These are phyloP conservation scores for Yponomeuta evonymella DNA, from an alignment of 2,888 invertebrate species.

Conservation along the genomic window DNA sequence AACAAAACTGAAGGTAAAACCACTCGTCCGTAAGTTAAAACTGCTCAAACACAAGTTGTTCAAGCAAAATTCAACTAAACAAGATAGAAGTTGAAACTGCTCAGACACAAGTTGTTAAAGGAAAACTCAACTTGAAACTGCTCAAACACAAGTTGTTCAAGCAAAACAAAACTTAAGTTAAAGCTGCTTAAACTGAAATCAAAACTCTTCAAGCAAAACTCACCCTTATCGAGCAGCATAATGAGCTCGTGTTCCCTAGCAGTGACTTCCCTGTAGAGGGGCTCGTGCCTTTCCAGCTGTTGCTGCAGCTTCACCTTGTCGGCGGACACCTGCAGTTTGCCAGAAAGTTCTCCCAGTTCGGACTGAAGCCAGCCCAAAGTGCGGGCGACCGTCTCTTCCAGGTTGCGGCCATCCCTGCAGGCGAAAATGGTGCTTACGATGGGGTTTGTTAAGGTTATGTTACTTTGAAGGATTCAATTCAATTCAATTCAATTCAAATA, in stretches of 20 bases:
- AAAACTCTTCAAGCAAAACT: constrained; percentile 7
- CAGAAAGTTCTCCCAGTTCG: constrained; percentile 84
- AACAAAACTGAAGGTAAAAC: too few species aligned
- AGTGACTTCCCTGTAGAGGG: constrained; percentile 91
- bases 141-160: neutral
- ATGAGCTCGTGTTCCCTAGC: constrained; percentile 94
- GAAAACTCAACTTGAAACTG: too few species aligned
- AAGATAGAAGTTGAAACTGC: too few species aligned
- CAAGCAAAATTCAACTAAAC: too few species aligned
- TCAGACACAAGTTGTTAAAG: neutral
- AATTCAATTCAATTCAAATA: too few species aligned
- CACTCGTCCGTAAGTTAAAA: too few species aligned
- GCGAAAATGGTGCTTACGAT: too few species aligned
- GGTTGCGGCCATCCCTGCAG: constrained; percentile 80
- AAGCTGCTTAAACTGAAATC: neutral
- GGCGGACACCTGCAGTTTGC: constrained; percentile 90
- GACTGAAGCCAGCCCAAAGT: constrained; percentile 93
- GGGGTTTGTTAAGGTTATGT: constrained; percentile 36
- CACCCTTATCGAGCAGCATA: constrained; percentile 93
- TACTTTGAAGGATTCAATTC: too few species aligned
- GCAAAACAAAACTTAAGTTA: neutral
- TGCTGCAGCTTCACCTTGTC: constrained; percentile 87
- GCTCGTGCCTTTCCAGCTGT: constrained; percentile 92
- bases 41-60: too few species aligned
- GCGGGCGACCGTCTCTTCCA: constrained; percentile 91